Conservation (phyloP, 2,113 vertebrate species). For the Sitta europaea region DNA sequence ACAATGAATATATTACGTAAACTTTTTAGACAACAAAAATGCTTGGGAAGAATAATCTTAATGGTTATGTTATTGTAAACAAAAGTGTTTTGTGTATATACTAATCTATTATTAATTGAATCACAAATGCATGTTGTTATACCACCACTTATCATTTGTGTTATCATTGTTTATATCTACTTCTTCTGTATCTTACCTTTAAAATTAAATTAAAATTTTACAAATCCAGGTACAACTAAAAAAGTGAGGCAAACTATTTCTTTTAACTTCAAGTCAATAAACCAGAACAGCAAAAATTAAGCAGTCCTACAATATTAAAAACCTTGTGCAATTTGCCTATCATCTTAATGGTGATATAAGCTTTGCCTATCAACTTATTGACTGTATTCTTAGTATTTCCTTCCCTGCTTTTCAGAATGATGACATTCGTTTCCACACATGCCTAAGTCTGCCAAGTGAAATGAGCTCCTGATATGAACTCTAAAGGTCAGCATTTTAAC, state of each 20-base stretch:
- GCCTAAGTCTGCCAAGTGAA: neutral
- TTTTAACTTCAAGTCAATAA: neutral
- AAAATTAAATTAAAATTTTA: neutral
- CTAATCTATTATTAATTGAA: slow-evolving; percentile 13
- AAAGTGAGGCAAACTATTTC: neutral
- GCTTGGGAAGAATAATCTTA: neutral
- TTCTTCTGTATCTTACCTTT: neutral
- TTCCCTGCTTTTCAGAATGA: neutral
- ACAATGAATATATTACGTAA: neutral
- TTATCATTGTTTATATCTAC: neutral
- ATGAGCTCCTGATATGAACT: neutral
- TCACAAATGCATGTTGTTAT: neutral
- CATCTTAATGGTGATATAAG: neutral
- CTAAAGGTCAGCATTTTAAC: neutral
- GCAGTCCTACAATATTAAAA: neutral
- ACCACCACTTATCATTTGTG: neutral
- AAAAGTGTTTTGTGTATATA: neutral
- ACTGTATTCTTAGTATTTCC: neutral
- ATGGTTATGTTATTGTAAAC: neutral
- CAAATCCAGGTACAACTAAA: neutral
- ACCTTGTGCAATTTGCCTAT: neutral
- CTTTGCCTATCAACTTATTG: neutral
- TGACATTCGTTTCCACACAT: neutral
- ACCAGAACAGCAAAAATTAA: neutral
- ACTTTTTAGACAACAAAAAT: neutral